phyloP scores from a whole-genome alignment of 2,113 vertebrate genomes.

The Pterocles orientalis region DNA sequence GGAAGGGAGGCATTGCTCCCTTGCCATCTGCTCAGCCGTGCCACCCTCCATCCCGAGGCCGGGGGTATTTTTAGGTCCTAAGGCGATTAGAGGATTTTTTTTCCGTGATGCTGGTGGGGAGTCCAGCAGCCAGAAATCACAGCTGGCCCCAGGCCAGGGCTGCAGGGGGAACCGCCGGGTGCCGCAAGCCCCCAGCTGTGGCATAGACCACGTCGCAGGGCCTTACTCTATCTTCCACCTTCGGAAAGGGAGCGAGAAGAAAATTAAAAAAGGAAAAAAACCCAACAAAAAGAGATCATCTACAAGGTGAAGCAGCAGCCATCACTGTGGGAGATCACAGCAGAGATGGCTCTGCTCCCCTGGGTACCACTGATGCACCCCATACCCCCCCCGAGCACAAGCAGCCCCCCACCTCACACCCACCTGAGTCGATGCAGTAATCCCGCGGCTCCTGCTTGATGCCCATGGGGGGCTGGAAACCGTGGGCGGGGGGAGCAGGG shows the following conservation, averaged over 20 bases:
- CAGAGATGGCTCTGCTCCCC: background rate
- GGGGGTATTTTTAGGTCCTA: conserved; percentile 78
- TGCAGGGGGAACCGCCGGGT: fast-evolving
- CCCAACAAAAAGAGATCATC: background rate
- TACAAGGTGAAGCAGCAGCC: background rate
- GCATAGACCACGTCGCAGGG: fast-evolving
- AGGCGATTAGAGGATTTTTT: conserved; percentile 83
- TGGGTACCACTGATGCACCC: background rate
- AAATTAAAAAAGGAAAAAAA: background rate
- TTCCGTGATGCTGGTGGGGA: conserved; percentile 71
- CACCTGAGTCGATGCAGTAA: conserved; percentile 96
- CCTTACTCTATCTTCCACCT: background rate
- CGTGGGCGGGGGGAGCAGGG: conserved; percentile 73
- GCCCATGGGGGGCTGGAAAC: conserved; percentile 87
- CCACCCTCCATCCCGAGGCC: conserved; percentile 22
- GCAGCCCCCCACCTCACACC: background rate
- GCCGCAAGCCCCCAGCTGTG: fast-evolving
- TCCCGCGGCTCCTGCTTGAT: conserved; percentile 96
- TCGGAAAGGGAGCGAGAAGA: background rate
- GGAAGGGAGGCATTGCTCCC: background rate
- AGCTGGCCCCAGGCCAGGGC: background rate
- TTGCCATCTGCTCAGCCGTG: conserved; percentile 28
- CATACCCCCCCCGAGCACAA: fast-evolving
- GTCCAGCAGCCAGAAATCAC: background rate
- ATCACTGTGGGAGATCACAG: fast-evolving